These are phyloP conservation scores for Mythimna albipuncta DNA, from an alignment of 2,888 invertebrate genomes.

Conservation along the genomic window DNA sequence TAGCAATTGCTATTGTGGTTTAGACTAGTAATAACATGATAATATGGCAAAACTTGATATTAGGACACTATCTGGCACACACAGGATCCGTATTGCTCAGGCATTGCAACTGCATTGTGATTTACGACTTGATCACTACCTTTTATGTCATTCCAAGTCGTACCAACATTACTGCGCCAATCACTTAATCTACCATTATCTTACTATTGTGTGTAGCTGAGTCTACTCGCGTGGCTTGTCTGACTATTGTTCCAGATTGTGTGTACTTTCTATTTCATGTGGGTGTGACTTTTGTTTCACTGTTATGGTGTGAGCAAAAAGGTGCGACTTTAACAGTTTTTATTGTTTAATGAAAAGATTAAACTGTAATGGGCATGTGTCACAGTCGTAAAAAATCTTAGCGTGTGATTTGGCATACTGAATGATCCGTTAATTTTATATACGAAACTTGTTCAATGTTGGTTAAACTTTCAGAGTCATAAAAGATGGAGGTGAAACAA, in stretches of 20 bases:
- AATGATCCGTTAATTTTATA: slow-evolving; percentile 28
- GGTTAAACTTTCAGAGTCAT: not conserved
- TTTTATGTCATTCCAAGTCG: not conserved
- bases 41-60: not conserved
- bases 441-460: not conserved
- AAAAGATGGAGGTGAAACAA: not conserved
- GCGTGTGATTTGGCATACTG: slow-evolving; percentile 22
- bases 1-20: too few relatives aligned
- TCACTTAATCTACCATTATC: slow-evolving; percentile 20
- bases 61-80: too few relatives aligned
- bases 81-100: too few relatives aligned
- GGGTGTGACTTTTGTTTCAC: slow-evolving; percentile 52
- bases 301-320: slow-evolving; percentile 43
- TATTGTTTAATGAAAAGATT: slow-evolving; percentile 33
- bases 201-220: slow-evolving; percentile 27
- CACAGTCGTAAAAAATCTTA: slow-evolving; percentile 20
- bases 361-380: slow-evolving; percentile 36
- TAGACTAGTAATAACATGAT: too few relatives aligned
- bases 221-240: slow-evolving; percentile 73
- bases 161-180: not conserved
- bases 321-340: slow-evolving; percentile 48
- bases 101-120: not conserved
- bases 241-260: slow-evolving; percentile 70
- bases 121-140: slow-evolving; percentile 1
- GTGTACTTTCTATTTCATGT: slow-evolving; percentile 63